A percentile compares a stretch with the other conserved stretches of the same genome.
Evolutionary conservation across 2,888 invertebrate species (phyloP).

Genomic region (Byasa hedistus): DNA sequence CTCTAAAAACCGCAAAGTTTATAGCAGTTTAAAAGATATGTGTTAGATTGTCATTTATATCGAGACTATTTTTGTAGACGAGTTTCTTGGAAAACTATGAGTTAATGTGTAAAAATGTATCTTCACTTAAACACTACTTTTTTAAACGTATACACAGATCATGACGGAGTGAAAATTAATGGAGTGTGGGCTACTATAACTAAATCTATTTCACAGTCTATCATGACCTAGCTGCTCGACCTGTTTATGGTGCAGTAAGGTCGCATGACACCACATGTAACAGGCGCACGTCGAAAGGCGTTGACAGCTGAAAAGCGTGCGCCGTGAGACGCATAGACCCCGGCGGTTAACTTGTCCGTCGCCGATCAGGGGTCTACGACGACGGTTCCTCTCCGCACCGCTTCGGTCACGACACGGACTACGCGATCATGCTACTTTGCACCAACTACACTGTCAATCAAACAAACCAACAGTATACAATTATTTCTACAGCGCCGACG

Average conservation of each 20-base stretch:
- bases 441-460: slow-evolving; percentile 43
- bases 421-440: slow-evolving; percentile 38
- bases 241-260: neutral
- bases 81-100: too few species aligned
- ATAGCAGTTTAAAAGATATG: too few species aligned
- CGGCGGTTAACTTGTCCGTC: slow-evolving; percentile 29
- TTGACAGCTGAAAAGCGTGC: slow-evolving; percentile 31
- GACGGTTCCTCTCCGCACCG: slow-evolving; percentile 40
- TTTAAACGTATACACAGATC: too few species aligned
- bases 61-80: too few species aligned
- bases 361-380: slow-evolving; percentile 34
- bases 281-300: slow-evolving; percentile 22
- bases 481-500: slow-evolving; percentile 31
- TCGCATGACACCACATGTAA: slow-evolving; percentile 8
- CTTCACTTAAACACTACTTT: too few species aligned
- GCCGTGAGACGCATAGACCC: slow-evolving; percentile 17
- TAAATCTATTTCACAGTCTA: neutral
- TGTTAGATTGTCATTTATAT: too few species aligned
- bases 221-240: neutral
- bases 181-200: too few species aligned
- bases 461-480: slow-evolving; percentile 37
- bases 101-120: too few species aligned
- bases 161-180: too few species aligned
- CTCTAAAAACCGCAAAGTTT: too few species aligned
- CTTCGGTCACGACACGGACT: slow-evolving; percentile 36